Conservation (phyloP, 1,140 invertebrate species). For the Dendrolimus punctatus region DNA sequence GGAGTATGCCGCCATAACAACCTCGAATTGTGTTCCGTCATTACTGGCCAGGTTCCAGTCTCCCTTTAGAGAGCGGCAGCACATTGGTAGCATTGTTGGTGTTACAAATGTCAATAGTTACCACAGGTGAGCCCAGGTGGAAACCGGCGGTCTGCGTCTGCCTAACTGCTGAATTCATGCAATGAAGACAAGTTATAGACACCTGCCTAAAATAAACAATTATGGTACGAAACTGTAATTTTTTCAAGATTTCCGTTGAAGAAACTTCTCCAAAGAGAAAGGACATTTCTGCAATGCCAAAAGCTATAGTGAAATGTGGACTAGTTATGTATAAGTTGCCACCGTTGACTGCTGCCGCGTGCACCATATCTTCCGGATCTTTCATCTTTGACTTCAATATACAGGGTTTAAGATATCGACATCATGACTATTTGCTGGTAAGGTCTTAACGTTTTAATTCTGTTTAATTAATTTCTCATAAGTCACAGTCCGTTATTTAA, state of each 20-base stretch:
- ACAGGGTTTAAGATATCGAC: constrained; percentile 51
- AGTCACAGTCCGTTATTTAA: not conserved
- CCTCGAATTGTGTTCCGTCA: too few species aligned
- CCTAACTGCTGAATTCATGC: too few species aligned
- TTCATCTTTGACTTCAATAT: constrained; percentile 64
- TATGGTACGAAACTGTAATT: not conserved
- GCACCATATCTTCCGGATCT: constrained; percentile 54
- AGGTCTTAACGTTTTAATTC: constrained; percentile 5
- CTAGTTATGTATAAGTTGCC: constrained; percentile 59
- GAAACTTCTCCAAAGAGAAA: constrained; percentile 40
- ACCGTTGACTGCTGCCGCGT: constrained; percentile 45
- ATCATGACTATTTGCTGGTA: constrained; percentile 56
- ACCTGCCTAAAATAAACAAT: too few species aligned
- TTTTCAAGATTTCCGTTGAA: constrained; percentile 54
- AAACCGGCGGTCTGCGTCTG: too few species aligned
- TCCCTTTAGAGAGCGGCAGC: too few species aligned
- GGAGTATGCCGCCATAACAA: too few species aligned
- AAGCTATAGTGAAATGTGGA: constrained; percentile 57
- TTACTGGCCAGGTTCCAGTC: too few species aligned
- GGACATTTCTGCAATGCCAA: constrained; percentile 50
- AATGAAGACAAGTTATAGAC: too few species aligned
- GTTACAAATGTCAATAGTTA: too few species aligned
- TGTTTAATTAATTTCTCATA: not conserved
- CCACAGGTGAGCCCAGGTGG: too few species aligned
- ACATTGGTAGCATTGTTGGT: too few species aligned